A percentile compares a stretch with the other conserved stretches of the same genome.
Evolutionary conservation across 2,888 invertebrate genomes (phyloP).

Genomic region (Masnerella sp.): DNA sequence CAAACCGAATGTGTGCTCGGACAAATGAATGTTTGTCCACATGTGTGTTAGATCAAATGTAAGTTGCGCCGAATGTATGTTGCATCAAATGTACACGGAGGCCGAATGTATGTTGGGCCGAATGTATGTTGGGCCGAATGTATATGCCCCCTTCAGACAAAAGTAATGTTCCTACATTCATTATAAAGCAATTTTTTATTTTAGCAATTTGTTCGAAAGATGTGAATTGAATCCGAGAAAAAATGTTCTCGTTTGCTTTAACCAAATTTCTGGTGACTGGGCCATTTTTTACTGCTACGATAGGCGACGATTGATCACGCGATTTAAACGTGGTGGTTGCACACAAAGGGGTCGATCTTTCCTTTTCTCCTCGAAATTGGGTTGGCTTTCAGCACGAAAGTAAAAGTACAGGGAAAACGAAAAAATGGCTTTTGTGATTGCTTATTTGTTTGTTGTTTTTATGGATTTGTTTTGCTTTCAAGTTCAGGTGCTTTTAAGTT

Average conservation of each 20-base stretch:
- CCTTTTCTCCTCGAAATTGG: slow-evolving; percentile 16
- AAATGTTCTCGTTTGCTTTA: slow-evolving; percentile 3
- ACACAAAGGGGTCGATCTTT: slow-evolving; percentile 21
- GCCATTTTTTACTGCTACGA: slow-evolving; percentile 6
- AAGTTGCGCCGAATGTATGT: too few species aligned
- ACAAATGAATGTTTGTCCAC: too few species aligned
- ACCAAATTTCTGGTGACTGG: slow-evolving; percentile 13
- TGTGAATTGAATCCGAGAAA: too few species aligned
- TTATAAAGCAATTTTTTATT: too few species aligned
- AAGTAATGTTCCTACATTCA: too few species aligned
- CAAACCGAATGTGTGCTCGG: too few species aligned
- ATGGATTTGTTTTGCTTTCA: slow-evolving; percentile 14
- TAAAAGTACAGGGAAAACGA: slow-evolving; percentile 26
- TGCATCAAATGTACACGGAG: too few species aligned
- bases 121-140: too few species aligned
- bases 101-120: too few species aligned
- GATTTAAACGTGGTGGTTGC: slow-evolving; percentile 14
- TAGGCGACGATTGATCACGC: slow-evolving; percentile 7
- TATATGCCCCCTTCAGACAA: too few species aligned
- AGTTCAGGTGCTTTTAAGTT: background rate
- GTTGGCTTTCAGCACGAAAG: slow-evolving; percentile 12
- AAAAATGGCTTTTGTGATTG: slow-evolving; percentile 27
- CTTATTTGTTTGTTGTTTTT: slow-evolving; percentile 21
- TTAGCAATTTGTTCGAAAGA: too few species aligned
- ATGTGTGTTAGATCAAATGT: too few species aligned